Evolutionary conservation across 2,888 invertebrate genomes (phyloP).

Genomic region (Teleiodes luculella): DNA sequence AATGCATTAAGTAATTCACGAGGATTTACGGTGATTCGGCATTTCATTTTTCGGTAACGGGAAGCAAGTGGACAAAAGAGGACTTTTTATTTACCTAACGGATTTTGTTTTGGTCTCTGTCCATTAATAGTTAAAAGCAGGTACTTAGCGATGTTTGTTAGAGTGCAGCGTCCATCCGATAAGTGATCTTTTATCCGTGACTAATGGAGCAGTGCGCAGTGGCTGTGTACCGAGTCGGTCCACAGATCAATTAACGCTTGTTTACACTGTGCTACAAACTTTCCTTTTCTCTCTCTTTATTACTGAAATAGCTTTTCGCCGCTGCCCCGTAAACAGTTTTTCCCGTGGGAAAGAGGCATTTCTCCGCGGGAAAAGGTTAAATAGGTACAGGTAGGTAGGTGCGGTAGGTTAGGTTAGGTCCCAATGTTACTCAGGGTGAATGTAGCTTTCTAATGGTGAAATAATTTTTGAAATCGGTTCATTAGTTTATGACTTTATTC

Average conservation of each 20-base stretch:
- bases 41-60: constrained; percentile 38
- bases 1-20: constrained; percentile 11
- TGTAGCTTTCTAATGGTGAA: too few relatives aligned
- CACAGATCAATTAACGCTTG: constrained; percentile 37
- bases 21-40: constrained; percentile 27
- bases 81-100: constrained; percentile 35
- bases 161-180: constrained; percentile 34
- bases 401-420: too few relatives aligned
- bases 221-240: constrained; percentile 32
- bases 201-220: constrained; percentile 55
- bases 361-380: too few relatives aligned
- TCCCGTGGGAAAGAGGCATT: too few relatives aligned
- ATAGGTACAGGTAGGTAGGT: too few relatives aligned
- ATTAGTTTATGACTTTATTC: too few relatives aligned
- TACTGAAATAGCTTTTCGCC: too few relatives aligned
- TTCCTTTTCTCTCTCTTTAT: too few relatives aligned
- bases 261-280: too few relatives aligned
- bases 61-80: constrained; percentile 45
- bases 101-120: constrained; percentile 37
- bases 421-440: too few relatives aligned
- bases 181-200: constrained; percentile 56
- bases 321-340: too few relatives aligned
- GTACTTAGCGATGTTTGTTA: constrained; percentile 46
- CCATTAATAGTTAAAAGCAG: constrained; percentile 52
- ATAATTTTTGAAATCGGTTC: too few relatives aligned